Base-by-base conservation (phyloP, 2,113 vertebrate species). In the Stomatorhinus ivindoensis region DNA sequence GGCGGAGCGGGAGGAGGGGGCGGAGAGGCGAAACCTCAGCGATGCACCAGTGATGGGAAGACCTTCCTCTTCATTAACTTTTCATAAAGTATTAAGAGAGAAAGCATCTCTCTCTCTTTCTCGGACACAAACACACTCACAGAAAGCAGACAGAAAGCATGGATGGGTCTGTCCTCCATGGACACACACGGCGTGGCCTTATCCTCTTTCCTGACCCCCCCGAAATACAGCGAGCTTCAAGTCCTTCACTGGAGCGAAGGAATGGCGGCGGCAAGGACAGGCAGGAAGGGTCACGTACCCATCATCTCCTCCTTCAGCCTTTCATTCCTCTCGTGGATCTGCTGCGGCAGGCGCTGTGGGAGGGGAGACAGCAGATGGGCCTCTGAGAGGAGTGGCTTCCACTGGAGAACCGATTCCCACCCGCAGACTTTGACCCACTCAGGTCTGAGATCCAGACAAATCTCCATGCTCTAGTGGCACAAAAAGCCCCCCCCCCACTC, bases 251-350 rank as follows among this genome's bases (percentile, higher is more conserved):
- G 44, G 48, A 65, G 65, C 1, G 9, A 55, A 47, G 31, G 39
- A 13, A 24, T 15, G 50, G 3, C 11, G 35, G 88, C 24, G 80
- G 48, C 31, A 3, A 27, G 80, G 65, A 83, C 39, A 58, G 51
- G 3, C 13, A 1, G 13, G 87, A 93, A 17, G 80, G 80, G 19
- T 42, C 39, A 86, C 97, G 92, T 95, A 99, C 98, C 94, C 84
- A 99, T 92, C 98, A 99, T 99, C 92, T 99, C 98, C 92, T 97
- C 97, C 93, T 99, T 99, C 90, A 99, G 90, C 91, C 95, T 97
- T 94, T 99, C 98, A 88, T 99, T 99, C 69, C 97, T 95, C 90
- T 99, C 98, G 91, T 99, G 96, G 88, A 99, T 99, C 95, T 98
- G 97, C 91, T 93, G 95, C 84, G 98, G 98, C 88, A 99, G 93